Conservation (phyloP, 2,113 vertebrate species). For the Pteruthius melanotis region DNA sequence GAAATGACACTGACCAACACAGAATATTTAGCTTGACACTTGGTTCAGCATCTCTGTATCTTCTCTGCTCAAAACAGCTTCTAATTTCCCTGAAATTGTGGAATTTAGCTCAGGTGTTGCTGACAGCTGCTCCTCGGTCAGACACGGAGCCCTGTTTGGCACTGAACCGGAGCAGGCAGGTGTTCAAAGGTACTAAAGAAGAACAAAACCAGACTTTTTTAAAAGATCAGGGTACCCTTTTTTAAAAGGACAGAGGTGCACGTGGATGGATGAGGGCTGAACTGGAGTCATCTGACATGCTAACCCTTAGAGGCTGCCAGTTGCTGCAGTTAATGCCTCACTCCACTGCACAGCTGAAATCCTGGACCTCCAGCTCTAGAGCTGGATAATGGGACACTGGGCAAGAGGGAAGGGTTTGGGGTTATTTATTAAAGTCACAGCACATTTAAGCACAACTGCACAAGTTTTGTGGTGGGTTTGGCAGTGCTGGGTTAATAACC, state of each 20-base stretch:
- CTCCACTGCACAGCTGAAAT: neutral
- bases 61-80: neutral
- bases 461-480: neutral
- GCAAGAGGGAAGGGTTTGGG: neutral
- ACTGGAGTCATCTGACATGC: neutral
- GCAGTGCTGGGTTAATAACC: neutral
- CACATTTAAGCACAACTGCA: neutral
- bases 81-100: neutral
- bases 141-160: neutral
- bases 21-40: neutral
- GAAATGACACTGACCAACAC: neutral
- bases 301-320: neutral
- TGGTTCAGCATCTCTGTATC: neutral
- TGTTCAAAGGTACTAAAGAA: neutral
- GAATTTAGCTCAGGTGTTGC: neutral
- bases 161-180: neutral
- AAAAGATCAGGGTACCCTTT: neutral
- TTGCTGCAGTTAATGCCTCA: neutral
- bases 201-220: neutral
- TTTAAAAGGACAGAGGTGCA: neutral
- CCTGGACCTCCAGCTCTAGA: neutral
- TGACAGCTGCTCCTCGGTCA: neutral
- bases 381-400: neutral
- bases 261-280: neutral
- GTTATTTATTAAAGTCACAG: neutral